Evolutionary conservation across 2,113 vertebrate genomes (phyloP).

Genomic region (Gorsachius goisagi): DNA sequence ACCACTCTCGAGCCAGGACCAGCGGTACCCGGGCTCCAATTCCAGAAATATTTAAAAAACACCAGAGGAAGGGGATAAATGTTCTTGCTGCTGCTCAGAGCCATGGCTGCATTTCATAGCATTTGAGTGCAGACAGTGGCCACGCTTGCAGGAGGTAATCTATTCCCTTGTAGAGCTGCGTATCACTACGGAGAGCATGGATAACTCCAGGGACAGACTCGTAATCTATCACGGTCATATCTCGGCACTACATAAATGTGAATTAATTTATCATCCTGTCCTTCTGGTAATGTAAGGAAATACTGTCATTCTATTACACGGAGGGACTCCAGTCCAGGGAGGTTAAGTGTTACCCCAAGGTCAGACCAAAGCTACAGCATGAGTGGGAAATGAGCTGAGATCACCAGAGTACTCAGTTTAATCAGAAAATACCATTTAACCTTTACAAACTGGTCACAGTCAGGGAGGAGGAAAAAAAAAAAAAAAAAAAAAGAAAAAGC

Average conservation of each 20-base stretch:
- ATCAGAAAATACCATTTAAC: not conserved
- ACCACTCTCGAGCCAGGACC: rapidly evolving
- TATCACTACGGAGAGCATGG: rapidly evolving
- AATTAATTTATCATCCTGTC: not conserved
- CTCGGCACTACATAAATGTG: not conserved
- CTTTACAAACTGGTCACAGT: not conserved
- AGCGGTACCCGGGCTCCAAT: not conserved
- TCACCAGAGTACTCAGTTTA: not conserved
- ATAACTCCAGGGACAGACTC: not conserved
- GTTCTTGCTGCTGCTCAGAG: not conserved
- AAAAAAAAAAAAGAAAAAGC: not conserved
- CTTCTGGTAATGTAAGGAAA: not conserved
- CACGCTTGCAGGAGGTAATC: not conserved
- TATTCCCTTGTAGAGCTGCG: not conserved
- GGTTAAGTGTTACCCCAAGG: constrained; percentile 3
- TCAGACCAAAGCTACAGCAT: not conserved
- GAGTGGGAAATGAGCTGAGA: not conserved
- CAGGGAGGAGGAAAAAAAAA: rapidly evolving
- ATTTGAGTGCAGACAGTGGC: not conserved
- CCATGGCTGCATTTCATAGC: not conserved
- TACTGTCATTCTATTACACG: not conserved
- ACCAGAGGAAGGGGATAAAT: not conserved
- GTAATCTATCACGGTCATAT: not conserved
- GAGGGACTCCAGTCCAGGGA: not conserved
- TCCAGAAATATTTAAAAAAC: not conserved